Percentiles rank a stretch among this genome's conserved stretches.
phyloP scores from a whole-genome alignment of 2,888 invertebrate genomes.

The Brenthis daphne region DNA sequence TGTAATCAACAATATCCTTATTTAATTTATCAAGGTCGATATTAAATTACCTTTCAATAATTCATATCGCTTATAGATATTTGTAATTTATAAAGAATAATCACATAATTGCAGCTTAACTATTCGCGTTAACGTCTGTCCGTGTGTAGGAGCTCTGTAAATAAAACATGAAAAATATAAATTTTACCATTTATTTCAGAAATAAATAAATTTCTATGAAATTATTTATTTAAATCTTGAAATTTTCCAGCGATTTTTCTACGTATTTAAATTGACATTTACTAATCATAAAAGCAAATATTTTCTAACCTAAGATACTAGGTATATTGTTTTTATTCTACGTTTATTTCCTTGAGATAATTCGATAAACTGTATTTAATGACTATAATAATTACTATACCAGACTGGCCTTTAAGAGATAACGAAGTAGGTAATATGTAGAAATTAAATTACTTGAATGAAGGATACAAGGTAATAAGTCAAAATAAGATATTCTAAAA shows the following conservation, averaged over 20 bases:
- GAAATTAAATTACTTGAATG: conserved; percentile 3
- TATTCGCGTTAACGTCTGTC: not conserved
- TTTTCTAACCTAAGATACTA: conserved; percentile 20
- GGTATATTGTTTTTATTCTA: conserved; percentile 42
- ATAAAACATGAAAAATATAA: not conserved
- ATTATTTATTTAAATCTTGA: no score
- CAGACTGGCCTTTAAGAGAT: conserved; percentile 40
- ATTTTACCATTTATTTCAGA: not conserved
- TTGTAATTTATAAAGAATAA: conserved; percentile 40
- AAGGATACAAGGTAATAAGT: not conserved
- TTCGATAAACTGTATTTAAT: conserved; percentile 54
- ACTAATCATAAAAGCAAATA: not conserved
- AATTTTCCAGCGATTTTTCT: no score
- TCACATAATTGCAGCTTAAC: conserved; percentile 33
- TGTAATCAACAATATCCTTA: conserved; percentile 42
- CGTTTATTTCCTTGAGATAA: conserved; percentile 64
- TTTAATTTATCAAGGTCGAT: conserved; percentile 43
- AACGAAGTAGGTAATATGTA: conserved; percentile 12
- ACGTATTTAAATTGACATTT: no score
- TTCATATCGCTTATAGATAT: conserved; percentile 41
- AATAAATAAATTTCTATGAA: no score
- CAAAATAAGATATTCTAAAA: not conserved
- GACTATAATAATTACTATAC: conserved; percentile 57
- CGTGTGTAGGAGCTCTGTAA: not conserved
- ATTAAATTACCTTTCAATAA: conserved; percentile 45